Base-by-base conservation (phyloP, 2,888 invertebrate genomes). In the Temnothorax rugatulus region DNA sequence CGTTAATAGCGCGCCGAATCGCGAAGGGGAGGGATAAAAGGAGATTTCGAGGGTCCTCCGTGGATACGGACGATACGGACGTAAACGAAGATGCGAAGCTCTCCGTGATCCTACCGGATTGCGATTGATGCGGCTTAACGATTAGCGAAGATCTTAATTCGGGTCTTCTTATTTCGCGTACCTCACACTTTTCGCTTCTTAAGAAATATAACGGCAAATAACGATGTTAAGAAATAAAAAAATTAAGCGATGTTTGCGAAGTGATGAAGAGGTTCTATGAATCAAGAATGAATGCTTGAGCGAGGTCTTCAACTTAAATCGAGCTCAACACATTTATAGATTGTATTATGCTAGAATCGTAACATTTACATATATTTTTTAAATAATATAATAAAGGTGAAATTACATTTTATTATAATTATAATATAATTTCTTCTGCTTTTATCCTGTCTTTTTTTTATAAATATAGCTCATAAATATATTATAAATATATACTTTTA, bases 1-100 rank as follows among this genome's bases (percentile, higher is more conserved):
- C 66, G 57, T 59, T 79, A 79, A 79, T 59, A 79, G 71, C 57
- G 57, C 71, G 34, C 21, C 79, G 71, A 79, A 79, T 79, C 71
- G 79, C 21, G 41, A 79, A 71, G 79, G 47, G n/a, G 44, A 9
- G 44, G 71, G 57, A 79, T 79, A 57, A 69, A 59, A 59, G 47
- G 57, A 79, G 69, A 79, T 79, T 69, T 69, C 54, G 21, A 59
- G 41, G 59, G 41, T n/a, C 44, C 44, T 76, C 18, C 50, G 18
- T 64, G 18, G 69, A 79, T 68, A 57, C 34, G n/a, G 63, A 75
- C 41, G 69, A 79, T 68, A 57, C 34, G n/a, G 63, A 75, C 41
- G 25, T 59, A 57, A 54, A 77, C 21, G 21, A 25, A 50, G 52
- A 54, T 15, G 50, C 34, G 34, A 61, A 61, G 21, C 25, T 25